Evolutionary conservation across 1,140 invertebrate species (phyloP).

Genomic region (Hylaeus anthracinus): DNA sequence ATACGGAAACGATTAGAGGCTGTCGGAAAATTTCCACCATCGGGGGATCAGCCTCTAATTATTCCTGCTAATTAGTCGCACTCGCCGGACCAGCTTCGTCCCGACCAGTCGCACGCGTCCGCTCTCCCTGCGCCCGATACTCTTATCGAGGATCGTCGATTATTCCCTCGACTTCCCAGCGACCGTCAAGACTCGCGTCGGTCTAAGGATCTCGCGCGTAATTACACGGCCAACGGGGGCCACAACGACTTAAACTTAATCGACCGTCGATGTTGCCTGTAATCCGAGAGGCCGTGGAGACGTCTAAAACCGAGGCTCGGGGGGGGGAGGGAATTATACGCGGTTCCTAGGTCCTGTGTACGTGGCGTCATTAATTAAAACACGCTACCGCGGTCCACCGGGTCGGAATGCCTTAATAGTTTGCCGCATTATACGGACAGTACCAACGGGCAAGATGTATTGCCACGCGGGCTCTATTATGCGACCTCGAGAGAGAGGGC

Average conservation of each 20-base stretch:
- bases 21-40: constrained; percentile 33
- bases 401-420: constrained; percentile 59
- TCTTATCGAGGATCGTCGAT: constrained; percentile 36
- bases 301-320: constrained; percentile 42
- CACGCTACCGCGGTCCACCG: constrained; percentile 32
- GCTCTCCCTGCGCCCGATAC: neutral
- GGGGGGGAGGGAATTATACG: constrained; percentile 64
- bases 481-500: neutral
- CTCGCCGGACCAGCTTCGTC: constrained; percentile 5
- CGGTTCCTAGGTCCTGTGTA: constrained; percentile 42
- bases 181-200: constrained; percentile 10
- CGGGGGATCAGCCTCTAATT: constrained; percentile 37
- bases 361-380: constrained; percentile 58
- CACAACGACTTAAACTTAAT: constrained; percentile 59
- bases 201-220: constrained; percentile 46
- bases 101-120: neutral
- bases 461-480: constrained; percentile 38
- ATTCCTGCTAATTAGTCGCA: constrained; percentile 44
- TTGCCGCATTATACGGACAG: constrained; percentile 51
- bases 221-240: constrained; percentile 47
- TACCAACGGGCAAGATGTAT: constrained; percentile 39
- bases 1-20: constrained; percentile 33
- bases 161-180: constrained; percentile 19
- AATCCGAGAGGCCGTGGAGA: constrained; percentile 27
- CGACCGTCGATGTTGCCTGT: constrained; percentile 65